Base-by-base conservation (phyloP, 2,888 invertebrate species). In the Protodeltote pygarga region DNA sequence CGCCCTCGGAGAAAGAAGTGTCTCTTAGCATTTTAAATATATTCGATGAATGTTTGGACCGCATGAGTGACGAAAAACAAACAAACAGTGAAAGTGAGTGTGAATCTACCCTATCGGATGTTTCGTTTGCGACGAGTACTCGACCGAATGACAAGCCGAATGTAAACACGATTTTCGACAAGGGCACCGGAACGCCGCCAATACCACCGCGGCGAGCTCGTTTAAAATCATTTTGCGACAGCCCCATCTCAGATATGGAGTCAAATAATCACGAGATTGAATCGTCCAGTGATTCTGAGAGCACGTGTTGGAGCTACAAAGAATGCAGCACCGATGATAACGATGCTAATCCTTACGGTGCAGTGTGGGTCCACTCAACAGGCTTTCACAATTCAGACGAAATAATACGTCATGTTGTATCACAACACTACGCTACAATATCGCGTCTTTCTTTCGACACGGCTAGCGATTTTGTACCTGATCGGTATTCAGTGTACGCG, bases 301-400 rank as follows among this genome's bases (percentile, higher is more conserved):
- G 89, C 74, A 90, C 90, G 17, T 87, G 89, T 47, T 92, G 92
- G 92, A 91, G 90, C 45, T 92, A 92, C 75, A 87, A 89, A 63
- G 91, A 88, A 52, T 89, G 90, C 55, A 84, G 75, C 38, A 73
- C 75, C 2, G 87, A 85, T 33, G 75, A 77, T 5, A 84, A 82
- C 21, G 83, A 83, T 14, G 53, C 60, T 0, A 81, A 81, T 60
- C 79, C 84, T 15, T 92, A 92, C 75, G 85, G 88, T 2, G 83
- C 76, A 1, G 81, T 92, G 15, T 92, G 92, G 92, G 75, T 83
- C 0, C 91, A 91, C 34, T 89, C 89, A 5, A 85, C 80, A 41
- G 92, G 92, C n/a, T 92, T 79, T 74, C 89, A 87, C 75, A 87
- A 89, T 57, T 89, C 87, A 2, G 90, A 92, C 55, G 79, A 81